Base-by-base conservation (phyloP, 2,797 vertebrate species). In the Danio albolineatus region DNA sequence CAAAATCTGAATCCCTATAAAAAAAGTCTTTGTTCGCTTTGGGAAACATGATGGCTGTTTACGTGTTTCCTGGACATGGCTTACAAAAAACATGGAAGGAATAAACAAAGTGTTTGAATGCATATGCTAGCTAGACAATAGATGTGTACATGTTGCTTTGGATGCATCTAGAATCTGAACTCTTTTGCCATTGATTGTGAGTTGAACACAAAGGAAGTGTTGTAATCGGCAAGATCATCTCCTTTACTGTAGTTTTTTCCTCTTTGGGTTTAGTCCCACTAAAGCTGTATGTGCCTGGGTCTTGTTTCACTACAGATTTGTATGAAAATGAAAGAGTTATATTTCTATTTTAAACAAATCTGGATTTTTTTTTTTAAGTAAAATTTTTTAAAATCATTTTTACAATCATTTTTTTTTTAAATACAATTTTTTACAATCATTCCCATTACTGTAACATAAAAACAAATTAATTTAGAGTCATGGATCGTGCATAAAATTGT, bases 11-110 rank as follows among this genome's bases (percentile, higher is more conserved):
- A 28, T 62, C 61, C 57, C 56, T 43, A 41, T 78, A 61, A 53
- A 79, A 64, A 46, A 49, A n/a, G 44, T 61, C 36, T 79, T 71
- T 79, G 67, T 78, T 78, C 43, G 0, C n/a, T 60, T 49, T 79
- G 57, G 48, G 14, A 79, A 70, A 79, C 76, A 70, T 70, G 36
- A 9, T 4, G 28, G 48, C 17, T 44, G 67, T 19, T 71, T 72
- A 49, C 7, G 10, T 6, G 56, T 53, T 79, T 62, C 46, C 67
- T 51, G 66, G 51, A 36, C 44, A 28, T 57, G 62, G 16, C 54
- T 67, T 16, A 57, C 62, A 48, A 46, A 44, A 77, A 44, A 44
- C 36, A 49, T 51, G 54, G 6, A 46, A 0, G 0, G 38, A 17
- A 49, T 51, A 21, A 46, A 69, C 43, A 78, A 51, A 51, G 54